phyloP scores from a whole-genome alignment of 2,113 vertebrate genomes.

The Rhabdornis inornatus region DNA sequence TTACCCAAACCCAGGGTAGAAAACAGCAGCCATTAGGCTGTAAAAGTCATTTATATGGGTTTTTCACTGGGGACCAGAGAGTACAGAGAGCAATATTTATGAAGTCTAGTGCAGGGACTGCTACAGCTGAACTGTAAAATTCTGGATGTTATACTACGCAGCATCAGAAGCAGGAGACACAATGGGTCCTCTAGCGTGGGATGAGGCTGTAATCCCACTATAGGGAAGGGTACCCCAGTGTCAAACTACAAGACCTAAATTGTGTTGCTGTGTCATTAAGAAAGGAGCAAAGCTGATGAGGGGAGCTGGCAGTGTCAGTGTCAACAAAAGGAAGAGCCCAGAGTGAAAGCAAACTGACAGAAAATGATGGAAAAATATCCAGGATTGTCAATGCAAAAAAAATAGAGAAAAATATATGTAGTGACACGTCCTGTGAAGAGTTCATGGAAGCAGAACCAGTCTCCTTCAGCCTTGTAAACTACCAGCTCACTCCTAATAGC shows the following conservation, averaged over 20 bases:
- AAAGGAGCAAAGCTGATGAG: constrained; percentile 20
- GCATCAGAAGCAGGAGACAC: background rate
- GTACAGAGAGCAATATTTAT: background rate
- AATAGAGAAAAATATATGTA: background rate
- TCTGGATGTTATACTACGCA: background rate
- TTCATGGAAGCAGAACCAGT: background rate
- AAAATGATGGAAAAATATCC: constrained; percentile 58
- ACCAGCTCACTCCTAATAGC: background rate
- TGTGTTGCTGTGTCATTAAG: background rate
- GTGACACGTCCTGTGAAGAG: constrained; percentile 41
- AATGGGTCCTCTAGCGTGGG: background rate
- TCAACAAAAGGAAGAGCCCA: constrained; percentile 59
- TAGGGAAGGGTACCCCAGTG: background rate
- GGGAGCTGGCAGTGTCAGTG: constrained; percentile 19
- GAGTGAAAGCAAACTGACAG: constrained; percentile 58
- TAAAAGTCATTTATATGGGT: background rate
- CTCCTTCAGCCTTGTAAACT: background rate
- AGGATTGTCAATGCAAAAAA: constrained; percentile 33
- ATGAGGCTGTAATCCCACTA: background rate
- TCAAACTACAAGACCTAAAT: background rate
- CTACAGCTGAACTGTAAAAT: background rate
- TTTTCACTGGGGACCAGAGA: background rate
- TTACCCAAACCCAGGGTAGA: background rate
- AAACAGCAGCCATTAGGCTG: background rate
- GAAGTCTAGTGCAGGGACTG: background rate